Percentiles rank a stretch among this genome's conserved stretches.
Evolutionary conservation across 23 tunicate species (phyloP).

Genomic region (Halocynthia roretzi): DNA sequence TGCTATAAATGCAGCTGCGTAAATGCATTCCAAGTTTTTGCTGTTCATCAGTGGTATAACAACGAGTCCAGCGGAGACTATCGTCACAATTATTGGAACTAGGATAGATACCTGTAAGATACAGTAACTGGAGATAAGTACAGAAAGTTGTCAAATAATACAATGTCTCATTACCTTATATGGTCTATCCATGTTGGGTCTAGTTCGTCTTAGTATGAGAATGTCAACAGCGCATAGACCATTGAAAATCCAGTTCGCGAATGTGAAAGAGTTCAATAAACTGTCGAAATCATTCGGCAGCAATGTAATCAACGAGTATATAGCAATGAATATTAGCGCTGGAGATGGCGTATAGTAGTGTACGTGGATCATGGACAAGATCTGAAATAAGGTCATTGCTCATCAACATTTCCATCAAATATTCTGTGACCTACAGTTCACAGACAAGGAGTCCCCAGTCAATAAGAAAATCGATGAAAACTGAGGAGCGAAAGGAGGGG

Average conservation of each 20-base stretch:
- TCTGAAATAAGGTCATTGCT: constrained; percentile 19
- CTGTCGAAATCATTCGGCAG: constrained; percentile 54
- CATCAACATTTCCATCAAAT: background rate
- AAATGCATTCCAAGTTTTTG: constrained; percentile 44
- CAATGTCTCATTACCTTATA: constrained; percentile 39
- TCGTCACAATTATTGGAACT: constrained; percentile 39
- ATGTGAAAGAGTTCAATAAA: constrained; percentile 48
- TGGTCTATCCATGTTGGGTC: constrained; percentile 37
- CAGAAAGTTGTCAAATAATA: background rate
- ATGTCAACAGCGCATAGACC: constrained; percentile 48
- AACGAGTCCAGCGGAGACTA: constrained; percentile 44
- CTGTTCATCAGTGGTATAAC: constrained; percentile 56
- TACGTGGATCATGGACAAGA: constrained; percentile 55
- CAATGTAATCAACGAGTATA: constrained; percentile 14
- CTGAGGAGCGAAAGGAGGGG: too few species aligned
- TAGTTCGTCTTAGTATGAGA: constrained; percentile 35
- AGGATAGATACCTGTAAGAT: constrained; percentile 57
- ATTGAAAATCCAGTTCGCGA: constrained; percentile 58
- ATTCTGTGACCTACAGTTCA: too few species aligned
- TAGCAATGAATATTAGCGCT: constrained; percentile 20
- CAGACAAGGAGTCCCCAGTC: too few species aligned
- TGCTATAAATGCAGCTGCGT: constrained; percentile 34
- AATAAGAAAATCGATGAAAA: too few species aligned
- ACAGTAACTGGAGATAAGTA: background rate
- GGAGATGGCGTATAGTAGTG: constrained; percentile 61